Evolutionary conservation across 2,888 invertebrate genomes (phyloP).

Genomic region (Bombylius discolor): DNA sequence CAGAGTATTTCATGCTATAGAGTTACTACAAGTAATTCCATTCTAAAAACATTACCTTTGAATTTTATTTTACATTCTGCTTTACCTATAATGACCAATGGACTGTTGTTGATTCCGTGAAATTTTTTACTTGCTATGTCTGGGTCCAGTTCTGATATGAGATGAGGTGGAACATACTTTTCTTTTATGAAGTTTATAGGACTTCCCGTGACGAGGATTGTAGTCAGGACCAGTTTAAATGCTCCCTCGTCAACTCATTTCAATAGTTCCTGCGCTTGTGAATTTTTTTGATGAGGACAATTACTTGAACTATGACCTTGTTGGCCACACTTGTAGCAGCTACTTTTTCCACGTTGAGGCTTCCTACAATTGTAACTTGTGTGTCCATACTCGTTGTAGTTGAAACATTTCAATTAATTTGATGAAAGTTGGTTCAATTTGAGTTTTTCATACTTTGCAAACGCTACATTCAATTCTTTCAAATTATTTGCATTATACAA

Average conservation of each 20-base stretch:
- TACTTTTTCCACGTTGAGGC: slow-evolving; percentile 1
- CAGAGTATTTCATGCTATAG: background rate
- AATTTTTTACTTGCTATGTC: background rate
- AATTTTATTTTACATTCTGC: background rate
- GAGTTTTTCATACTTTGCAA: no score
- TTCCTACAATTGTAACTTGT: background rate
- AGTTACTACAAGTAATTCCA: background rate
- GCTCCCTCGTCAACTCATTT: background rate
- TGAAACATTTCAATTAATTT: slow-evolving; percentile 3
- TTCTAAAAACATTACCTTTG: background rate
- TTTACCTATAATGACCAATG: background rate
- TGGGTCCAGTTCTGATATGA: background rate
- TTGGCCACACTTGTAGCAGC: slow-evolving; percentile 8
- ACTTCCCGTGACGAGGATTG: background rate
- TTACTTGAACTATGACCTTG: slow-evolving; percentile 5
- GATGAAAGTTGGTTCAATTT: no score
- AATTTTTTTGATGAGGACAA: background rate
- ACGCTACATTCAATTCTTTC: no score
- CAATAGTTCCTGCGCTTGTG: background rate
- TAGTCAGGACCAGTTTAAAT: background rate
- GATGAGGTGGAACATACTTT: background rate
- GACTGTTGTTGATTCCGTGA: slow-evolving; percentile 1
- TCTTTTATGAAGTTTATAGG: slow-evolving; percentile 1
- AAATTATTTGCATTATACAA: no score
- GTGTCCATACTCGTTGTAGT: slow-evolving; percentile 6